Base-by-base conservation (phyloP, 2,797 vertebrate genomes). In the Eutrigla gurnardus region DNA sequence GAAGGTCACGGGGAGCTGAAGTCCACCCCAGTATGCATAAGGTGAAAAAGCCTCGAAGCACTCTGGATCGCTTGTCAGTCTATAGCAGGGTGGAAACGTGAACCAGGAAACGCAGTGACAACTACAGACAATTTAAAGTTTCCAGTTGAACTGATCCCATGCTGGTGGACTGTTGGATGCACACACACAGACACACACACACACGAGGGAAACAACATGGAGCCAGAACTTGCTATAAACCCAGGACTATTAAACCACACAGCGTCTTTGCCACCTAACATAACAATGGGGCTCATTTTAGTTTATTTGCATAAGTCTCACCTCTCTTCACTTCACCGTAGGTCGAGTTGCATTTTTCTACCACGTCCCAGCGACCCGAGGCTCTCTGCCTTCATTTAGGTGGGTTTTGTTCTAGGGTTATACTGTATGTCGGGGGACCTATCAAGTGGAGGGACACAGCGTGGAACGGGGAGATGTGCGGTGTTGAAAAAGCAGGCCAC, bases 401-500 rank as follows among this genome's bases (percentile, higher is more conserved):
- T 8, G n/a, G 17, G 15, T 66, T 66, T 53, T n/a, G 4, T 60
- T 71, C 65, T 25, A 42, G 57, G 40, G 39, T 40, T 7, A 10
- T 10, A 13, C 45, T 75, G 46, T 60, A 54, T 46, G 60, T 47
- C 37, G 9, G 17, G 36, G 71, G 76, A 74, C 46, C n/a, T 66
- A 46, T 55, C 65, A 60, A 75, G 57, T 39, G 9, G 18, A 72
- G 37, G 53, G 40, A 60, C 43, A 17, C 43, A 71, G 65, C 52
- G 63, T 35, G 72, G 39, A 49, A 49, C 43, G 40, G 9, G 32
- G 12, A 37, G 32, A 64, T 60, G 15, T 36, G 46, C 33, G 11
- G 65, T 40, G 58, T 46, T 69, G 54, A 61, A 66, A 80, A 83
- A 86, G 78, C 71, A 72, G 82, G 78, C 71, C 83, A 76, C 70